Evolutionary conservation across 2,797 vertebrate genomes (phyloP), one percentile per base, ranked within the genome.

Genomic region (Acanthis flammea): DNA sequence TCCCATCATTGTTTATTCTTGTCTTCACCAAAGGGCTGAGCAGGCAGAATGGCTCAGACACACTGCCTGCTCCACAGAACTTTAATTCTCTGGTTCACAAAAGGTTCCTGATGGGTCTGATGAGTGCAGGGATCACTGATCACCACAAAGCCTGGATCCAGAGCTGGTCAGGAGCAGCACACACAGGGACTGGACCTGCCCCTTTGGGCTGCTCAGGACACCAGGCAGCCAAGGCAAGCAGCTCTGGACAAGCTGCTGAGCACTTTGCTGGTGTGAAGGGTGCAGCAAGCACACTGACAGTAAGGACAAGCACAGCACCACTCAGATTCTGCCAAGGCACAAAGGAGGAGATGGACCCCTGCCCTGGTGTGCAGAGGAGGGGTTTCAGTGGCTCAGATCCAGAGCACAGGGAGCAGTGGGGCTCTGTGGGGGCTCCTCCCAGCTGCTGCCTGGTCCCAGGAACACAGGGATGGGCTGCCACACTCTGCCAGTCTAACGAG

Each of bases 71-170:
- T 65, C 41, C 55, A 54, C 80, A 93, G 58, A 81, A 92, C 54
- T 90, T 94, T 88, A 68, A 81, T 73, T 90, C 77, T 54, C 18
- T 4, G 55, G 14, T 72, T 88, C 76, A 81, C 67, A 42, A 86
- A 53, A 81, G 71, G 88, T 73, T 94, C 85, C 67, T 83, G 75
- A 71, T 71, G 85, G 41, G 27, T 27, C 4, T 24, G 75, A 60
- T 60, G 72, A 61, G 65, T 4, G 2, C 86, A 82, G 71, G 51
- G 86, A 77, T 84, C 95, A 96, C 62, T 51, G 15, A 84, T 55
- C 50, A 22, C 66, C 55, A 9, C 3, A 30, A 22, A 27, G 70
- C 3, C 58, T 54, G 51, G 58, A 66, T 48, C 13, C 84, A 55
- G 80, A 80, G 61, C 86, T 94, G 88, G 48, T 1, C 54, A 39